These are phyloP conservation scores for Tetramorium simillimum DNA, from an alignment of 1,140 invertebrate genomes.

Conservation along the genomic window DNA sequence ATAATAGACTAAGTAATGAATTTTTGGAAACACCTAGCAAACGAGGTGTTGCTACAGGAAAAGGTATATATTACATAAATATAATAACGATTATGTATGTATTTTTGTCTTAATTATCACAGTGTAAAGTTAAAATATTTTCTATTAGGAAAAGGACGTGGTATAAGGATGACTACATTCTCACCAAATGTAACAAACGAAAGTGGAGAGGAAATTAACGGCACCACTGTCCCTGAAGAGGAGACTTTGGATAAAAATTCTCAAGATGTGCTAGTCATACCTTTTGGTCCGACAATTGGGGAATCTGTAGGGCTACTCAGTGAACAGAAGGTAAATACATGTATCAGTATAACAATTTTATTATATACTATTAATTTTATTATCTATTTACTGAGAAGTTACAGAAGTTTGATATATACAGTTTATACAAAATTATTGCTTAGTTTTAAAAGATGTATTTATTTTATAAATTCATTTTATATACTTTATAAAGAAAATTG, in stretches of 20 bases:
- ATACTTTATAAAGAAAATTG: not conserved
- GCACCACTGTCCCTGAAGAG: conserved; percentile 78
- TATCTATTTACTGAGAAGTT: not conserved
- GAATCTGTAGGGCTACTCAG: conserved; percentile 90
- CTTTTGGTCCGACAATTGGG: conserved; percentile 85
- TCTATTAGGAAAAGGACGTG: conserved; percentile 73
- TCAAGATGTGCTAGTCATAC: conserved; percentile 89
- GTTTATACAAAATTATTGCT: not conserved
- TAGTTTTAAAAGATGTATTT: conserved; percentile 2
- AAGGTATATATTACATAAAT: conserved; percentile 74
- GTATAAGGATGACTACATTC: conserved; percentile 67
- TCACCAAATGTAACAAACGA: conserved; percentile 78
- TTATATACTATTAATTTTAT: not conserved
- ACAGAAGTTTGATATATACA: not conserved
- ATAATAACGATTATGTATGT: not conserved
- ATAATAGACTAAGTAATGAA: conserved; percentile 74
- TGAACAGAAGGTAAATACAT: conserved; percentile 88
- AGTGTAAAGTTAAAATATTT: not conserved
- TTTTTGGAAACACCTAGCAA: conserved; percentile 78
- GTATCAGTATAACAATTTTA: not conserved
- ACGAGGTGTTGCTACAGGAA: conserved; percentile 78
- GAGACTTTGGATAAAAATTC: conserved; percentile 78
- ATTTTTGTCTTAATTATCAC: not conserved
- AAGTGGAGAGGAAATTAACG: conserved; percentile 80
- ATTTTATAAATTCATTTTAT: not conserved